Conservation (phyloP, 2,113 vertebrate species). For the Tor tambroides region DNA sequence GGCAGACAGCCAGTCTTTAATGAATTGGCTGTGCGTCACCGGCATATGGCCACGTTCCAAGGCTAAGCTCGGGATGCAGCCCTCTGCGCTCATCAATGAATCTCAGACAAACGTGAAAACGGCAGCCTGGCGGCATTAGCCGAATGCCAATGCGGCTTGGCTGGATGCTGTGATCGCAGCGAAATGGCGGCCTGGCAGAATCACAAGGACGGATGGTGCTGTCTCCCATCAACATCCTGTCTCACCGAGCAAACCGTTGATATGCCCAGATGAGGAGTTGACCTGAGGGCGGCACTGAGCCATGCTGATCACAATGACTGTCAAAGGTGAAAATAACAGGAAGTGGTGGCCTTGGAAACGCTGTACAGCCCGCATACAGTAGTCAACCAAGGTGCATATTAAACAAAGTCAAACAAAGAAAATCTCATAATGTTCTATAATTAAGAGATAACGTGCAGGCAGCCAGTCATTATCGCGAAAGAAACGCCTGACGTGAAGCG, state of each 20-base stretch:
- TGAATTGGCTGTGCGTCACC: constrained; percentile 52
- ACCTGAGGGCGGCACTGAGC: neutral
- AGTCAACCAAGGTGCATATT: neutral
- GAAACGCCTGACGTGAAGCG: neutral
- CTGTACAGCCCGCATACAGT: neutral
- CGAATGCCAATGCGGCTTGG: constrained; percentile 44
- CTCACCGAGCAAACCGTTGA: neutral
- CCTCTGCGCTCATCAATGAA: constrained; percentile 51
- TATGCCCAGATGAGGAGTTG: constrained; percentile 20
- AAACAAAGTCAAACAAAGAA: constrained; percentile 3
- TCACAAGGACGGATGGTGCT: neutral
- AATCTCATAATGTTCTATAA: constrained; percentile 20
- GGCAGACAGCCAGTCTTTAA: constrained; percentile 56
- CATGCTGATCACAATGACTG: constrained; percentile 3
- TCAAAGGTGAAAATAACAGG: constrained; percentile 24
- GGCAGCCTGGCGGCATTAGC: constrained; percentile 53
- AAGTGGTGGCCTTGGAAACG: constrained; percentile 25
- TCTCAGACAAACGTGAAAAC: constrained; percentile 54
- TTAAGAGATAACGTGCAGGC: constrained; percentile 13
- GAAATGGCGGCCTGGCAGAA: constrained; percentile 24
- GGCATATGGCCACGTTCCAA: constrained; percentile 56
- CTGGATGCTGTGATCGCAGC: constrained; percentile 6
- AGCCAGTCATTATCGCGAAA: constrained; percentile 4
- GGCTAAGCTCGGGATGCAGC: constrained; percentile 45
- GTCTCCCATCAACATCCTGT: constrained; percentile 14